phyloP scores from a whole-genome alignment of 2,797 vertebrate species.

The Gymnoscopelus braueri region DNA sequence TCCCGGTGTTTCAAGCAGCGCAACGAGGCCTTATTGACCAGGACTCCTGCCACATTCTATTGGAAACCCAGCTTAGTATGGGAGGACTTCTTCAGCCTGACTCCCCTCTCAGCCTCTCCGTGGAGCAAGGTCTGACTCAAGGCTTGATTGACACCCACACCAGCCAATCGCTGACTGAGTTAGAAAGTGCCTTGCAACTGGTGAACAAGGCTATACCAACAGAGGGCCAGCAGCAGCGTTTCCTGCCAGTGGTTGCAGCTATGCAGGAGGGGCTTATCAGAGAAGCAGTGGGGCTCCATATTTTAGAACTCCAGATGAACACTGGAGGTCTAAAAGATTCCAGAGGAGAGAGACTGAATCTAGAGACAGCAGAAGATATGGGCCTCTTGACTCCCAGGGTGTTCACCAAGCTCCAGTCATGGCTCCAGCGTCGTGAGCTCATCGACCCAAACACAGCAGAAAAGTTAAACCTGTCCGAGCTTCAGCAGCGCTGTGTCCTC shows the following conservation, averaged over 20 bases:
- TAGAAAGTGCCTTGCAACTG: slow-evolving; percentile 78
- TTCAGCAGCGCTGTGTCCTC: slow-evolving; percentile 84
- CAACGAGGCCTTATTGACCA: slow-evolving; percentile 95
- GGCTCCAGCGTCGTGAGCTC: slow-evolving; percentile 78
- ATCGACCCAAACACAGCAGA: slow-evolving; percentile 95
- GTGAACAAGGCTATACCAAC: slow-evolving; percentile 60
- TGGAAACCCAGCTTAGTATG: slow-evolving; percentile 90
- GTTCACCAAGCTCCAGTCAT: slow-evolving; percentile 77
- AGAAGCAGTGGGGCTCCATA: slow-evolving; percentile 85
- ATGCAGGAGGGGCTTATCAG: slow-evolving; percentile 83
- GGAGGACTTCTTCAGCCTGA: slow-evolving; percentile 88
- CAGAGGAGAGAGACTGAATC: slow-evolving; percentile 68
- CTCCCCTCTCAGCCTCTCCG: slow-evolving; percentile 78
- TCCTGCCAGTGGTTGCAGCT: slow-evolving; percentile 79
- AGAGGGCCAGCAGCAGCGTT: slow-evolving; percentile 50
- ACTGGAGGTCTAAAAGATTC: slow-evolving; percentile 81
- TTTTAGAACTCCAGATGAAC: slow-evolving; percentile 86
- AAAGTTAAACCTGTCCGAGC: slow-evolving; percentile 83
- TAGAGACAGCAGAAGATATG: slow-evolving; percentile 81
- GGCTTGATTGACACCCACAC: slow-evolving; percentile 83
- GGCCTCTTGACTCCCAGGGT: slow-evolving; percentile 74
- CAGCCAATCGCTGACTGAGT: slow-evolving; percentile 77
- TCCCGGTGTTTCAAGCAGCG: slow-evolving; percentile 91
- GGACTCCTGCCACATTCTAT: slow-evolving; percentile 88
- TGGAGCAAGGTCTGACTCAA: slow-evolving; percentile 83